A percentile compares a stretch with the other conserved stretches of the same genome.
phyloP scores from a whole-genome alignment of 2,888 invertebrate species.

The Geophilus truncorum region DNA sequence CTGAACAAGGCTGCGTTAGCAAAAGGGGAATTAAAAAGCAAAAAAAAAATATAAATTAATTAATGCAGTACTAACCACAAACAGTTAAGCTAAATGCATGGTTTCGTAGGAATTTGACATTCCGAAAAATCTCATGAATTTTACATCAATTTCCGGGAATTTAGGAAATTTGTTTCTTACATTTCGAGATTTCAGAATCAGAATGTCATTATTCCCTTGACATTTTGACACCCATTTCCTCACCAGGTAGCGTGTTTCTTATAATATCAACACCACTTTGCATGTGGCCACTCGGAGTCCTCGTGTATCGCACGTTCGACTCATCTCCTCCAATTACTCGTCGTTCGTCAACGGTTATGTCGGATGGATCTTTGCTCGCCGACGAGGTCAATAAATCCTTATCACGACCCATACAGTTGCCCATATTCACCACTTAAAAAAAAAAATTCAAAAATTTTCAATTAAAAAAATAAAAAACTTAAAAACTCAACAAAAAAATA shows the following conservation, averaged over 20 bases:
- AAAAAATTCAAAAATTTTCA: not conserved
- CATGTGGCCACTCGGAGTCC: conserved; percentile 34
- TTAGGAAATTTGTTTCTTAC: no score
- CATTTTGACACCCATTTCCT: no score
- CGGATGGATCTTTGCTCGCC: not conserved
- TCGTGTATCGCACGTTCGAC: conserved; percentile 31
- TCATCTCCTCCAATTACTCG: conserved; percentile 17
- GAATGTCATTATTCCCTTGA: no score
- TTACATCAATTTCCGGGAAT: no score
- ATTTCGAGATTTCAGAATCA: no score
- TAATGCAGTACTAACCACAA: not conserved
- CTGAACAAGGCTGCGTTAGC: conserved; percentile 35
- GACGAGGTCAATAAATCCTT: not conserved
- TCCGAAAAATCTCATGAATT: no score
- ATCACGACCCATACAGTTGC: conserved; percentile 30
- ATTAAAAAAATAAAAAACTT: not conserved
- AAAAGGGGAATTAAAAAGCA: not conserved
- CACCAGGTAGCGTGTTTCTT: conserved; percentile 32
- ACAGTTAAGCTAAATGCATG: not conserved
- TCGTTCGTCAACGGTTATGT: not conserved
- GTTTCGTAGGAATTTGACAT: no score
- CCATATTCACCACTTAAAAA: not conserved
- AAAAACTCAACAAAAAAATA: no score
- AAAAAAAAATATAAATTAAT: not conserved
- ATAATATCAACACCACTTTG: conserved; percentile 34